These are phyloP conservation scores for Anthoscopus minutus DNA, from an alignment of 2,113 vertebrate genomes.

Conservation along the genomic window DNA sequence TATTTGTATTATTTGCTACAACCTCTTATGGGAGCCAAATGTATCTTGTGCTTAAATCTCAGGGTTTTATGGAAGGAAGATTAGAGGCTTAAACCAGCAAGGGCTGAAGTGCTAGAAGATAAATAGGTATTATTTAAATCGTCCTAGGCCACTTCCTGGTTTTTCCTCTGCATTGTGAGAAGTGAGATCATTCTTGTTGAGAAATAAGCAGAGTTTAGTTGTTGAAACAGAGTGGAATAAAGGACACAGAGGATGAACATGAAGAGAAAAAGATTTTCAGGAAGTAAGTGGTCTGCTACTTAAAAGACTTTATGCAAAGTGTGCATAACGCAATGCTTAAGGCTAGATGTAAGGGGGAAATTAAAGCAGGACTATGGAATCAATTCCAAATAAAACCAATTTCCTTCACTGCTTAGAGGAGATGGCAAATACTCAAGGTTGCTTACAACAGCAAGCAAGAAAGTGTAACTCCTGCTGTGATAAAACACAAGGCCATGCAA, in stretches of 20 bases:
- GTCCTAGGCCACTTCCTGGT: not conserved
- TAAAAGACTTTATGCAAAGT: not conserved
- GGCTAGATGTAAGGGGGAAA: not conserved
- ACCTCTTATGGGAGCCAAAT: not conserved
- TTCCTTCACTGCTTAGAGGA: not conserved
- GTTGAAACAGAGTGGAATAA: not conserved
- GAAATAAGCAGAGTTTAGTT: not conserved
- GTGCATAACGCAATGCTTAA: not conserved
- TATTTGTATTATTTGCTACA: not conserved
- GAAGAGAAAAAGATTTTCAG: not conserved
- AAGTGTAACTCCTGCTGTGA: not conserved
- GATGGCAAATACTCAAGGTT: not conserved
- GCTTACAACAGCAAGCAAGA: not conserved
- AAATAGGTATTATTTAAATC: conserved; percentile 22
- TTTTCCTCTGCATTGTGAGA: not conserved
- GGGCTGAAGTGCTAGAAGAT: not conserved
- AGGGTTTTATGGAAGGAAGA: not conserved
- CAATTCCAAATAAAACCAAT: not conserved
- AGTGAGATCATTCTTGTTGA: not conserved
- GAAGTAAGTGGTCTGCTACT: not conserved
- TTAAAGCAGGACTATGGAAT: not conserved
- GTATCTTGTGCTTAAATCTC: not conserved
- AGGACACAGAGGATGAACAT: not conserved
- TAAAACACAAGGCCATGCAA: not conserved
- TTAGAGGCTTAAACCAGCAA: not conserved